Percentiles rank a stretch among this genome's conserved stretches.
phyloP scores from a whole-genome alignment of 92 coral and sea anemone genomes.

The Paragorgia papillata region DNA sequence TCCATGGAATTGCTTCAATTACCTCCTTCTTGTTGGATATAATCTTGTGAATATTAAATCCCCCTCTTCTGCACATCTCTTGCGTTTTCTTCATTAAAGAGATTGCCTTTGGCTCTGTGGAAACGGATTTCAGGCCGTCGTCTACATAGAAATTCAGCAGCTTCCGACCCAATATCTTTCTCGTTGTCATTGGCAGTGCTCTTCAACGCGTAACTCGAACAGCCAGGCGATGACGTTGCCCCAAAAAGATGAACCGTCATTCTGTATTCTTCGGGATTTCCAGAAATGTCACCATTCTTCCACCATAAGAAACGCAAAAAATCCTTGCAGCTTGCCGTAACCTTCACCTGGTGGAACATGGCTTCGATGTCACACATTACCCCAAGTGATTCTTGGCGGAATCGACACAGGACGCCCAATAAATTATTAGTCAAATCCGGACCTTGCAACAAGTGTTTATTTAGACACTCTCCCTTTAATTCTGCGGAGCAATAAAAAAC shows the following conservation, averaged over 20 bases:
- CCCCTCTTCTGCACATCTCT: background rate
- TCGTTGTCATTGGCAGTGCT: background rate
- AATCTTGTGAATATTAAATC: background rate
- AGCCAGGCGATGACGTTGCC: conserved; percentile 15
- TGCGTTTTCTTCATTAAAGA: background rate
- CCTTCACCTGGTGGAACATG: conserved; percentile 21
- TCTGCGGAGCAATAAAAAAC: conserved; percentile 14
- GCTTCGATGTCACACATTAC: conserved; percentile 11
- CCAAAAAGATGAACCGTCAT: conserved; percentile 28
- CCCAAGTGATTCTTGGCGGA: background rate
- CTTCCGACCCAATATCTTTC: background rate
- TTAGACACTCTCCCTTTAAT: background rate
- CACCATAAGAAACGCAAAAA: conserved; percentile 14
- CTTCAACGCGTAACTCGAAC: conserved; percentile 5
- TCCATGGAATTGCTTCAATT: background rate
- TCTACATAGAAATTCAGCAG: conserved; percentile 8
- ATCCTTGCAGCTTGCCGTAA: background rate
- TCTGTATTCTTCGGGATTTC: conserved; percentile 4
- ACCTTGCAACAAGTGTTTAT: background rate
- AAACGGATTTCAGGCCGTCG: background rate
- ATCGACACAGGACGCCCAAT: background rate
- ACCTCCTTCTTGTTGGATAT: background rate
- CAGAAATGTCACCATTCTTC: background rate
- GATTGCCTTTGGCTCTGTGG: background rate
- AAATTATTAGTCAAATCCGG: conserved; percentile 7